phyloP scores from a whole-genome alignment of 2,113 vertebrate genomes.

The Mustelus asterias region DNA sequence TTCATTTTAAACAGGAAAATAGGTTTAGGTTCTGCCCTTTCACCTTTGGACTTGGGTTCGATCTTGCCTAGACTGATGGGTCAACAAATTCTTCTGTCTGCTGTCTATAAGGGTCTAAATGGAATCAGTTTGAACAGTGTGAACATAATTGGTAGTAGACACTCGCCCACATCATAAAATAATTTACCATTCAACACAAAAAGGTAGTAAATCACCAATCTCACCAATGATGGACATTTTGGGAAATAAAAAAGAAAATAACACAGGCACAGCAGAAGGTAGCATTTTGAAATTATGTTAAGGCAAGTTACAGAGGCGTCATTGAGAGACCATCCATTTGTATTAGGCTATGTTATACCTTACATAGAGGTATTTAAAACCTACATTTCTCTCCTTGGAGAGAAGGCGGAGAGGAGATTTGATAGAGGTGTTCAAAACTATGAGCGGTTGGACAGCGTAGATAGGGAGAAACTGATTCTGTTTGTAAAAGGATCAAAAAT shows the following conservation, averaged over 20 bases:
- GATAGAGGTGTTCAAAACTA: too few species aligned
- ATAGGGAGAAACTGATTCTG: too few species aligned
- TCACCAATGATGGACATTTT: not conserved
- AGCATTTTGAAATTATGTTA: not conserved
- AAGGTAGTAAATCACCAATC: not conserved
- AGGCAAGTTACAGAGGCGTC: not conserved
- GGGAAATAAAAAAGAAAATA: not conserved
- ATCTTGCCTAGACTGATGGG: not conserved
- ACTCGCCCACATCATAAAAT: not conserved
- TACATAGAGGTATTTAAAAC: not conserved
- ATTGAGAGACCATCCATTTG: not conserved
- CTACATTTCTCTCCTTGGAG: too few species aligned
- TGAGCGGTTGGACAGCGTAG: too few species aligned
- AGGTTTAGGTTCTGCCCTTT: not conserved
- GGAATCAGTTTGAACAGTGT: not conserved
- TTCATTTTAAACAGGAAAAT: slow-evolving; percentile 4
- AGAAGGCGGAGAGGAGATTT: too few species aligned
- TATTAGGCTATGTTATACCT: not conserved
- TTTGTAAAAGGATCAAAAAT: too few species aligned
- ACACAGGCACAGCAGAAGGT: not conserved
- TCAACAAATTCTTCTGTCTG: not conserved
- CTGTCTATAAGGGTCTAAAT: not conserved
- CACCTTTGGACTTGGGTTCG: not conserved
- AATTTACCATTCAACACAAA: not conserved
- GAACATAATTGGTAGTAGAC: not conserved